A percentile compares a stretch with the other conserved stretches of the same genome.
Evolutionary conservation across 2,888 invertebrate genomes (phyloP).

Genomic region (Metalampra italica): DNA sequence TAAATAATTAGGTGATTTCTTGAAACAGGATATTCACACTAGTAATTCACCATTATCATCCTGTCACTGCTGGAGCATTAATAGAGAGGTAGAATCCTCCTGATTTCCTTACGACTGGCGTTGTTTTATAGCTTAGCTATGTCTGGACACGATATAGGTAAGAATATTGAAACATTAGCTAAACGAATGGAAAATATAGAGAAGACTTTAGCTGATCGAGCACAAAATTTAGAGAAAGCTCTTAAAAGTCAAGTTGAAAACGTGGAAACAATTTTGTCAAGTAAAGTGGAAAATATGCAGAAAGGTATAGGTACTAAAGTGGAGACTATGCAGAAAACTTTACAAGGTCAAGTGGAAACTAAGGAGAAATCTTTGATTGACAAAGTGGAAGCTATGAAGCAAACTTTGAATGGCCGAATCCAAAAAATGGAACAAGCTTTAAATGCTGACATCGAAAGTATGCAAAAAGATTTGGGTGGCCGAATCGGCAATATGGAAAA

Average conservation of each 20-base stretch:
- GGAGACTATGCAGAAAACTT: neutral
- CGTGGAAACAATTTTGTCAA: neutral
- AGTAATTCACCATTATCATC: too few relatives aligned
- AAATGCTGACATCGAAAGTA: neutral
- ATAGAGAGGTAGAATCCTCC: too few relatives aligned
- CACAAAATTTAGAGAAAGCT: neutral
- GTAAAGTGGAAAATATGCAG: neutral
- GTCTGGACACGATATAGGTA: too few relatives aligned
- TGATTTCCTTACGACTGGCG: too few relatives aligned
- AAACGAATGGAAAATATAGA: neutral
- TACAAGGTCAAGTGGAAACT: neutral
- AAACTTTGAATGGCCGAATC: neutral
- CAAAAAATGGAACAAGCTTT: neutral
- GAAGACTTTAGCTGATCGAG: neutral
- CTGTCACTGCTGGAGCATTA: too few relatives aligned
- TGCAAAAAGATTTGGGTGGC: neutral
- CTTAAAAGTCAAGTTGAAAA: neutral
- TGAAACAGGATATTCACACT: too few relatives aligned
- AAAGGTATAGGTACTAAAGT: neutral
- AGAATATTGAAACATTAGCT: too few relatives aligned
- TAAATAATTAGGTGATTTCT: too few relatives aligned
- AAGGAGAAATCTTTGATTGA: neutral
- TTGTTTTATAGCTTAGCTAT: too few relatives aligned
- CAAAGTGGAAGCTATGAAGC: neutral
- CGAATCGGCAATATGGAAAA: neutral